These are phyloP conservation scores for Cactoblastis cactorum DNA, from an alignment of 2,888 invertebrate genomes.

Conservation along the genomic window DNA sequence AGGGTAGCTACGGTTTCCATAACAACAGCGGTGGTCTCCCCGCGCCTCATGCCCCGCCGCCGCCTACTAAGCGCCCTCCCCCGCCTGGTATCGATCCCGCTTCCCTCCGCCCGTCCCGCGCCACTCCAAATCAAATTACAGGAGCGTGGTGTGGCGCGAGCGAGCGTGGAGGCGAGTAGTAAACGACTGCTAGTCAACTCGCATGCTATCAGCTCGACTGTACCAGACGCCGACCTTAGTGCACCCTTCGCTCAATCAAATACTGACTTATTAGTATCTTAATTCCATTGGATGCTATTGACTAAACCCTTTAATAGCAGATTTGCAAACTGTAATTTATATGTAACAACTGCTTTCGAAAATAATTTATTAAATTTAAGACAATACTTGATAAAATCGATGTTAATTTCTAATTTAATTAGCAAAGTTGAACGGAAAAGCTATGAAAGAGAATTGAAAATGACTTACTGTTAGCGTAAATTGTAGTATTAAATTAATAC, in stretches of 20 bases:
- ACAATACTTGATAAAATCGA: slow-evolving; percentile 28
- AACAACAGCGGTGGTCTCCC: slow-evolving; percentile 64
- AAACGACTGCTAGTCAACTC: slow-evolving; percentile 18
- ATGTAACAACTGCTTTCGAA: slow-evolving; percentile 37
- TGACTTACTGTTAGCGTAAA: slow-evolving; percentile 6
- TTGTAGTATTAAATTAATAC: slow-evolving; percentile 1
- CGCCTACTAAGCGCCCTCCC: slow-evolving; percentile 30
- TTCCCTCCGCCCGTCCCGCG: slow-evolving; percentile 42
- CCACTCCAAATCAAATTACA: slow-evolving; percentile 78
- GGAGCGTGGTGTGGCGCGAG: slow-evolving; percentile 55
- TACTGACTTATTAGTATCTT: slow-evolving; percentile 75
- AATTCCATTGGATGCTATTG: slow-evolving; percentile 74
- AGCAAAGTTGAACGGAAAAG: slow-evolving; percentile 23
- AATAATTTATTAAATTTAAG: slow-evolving; percentile 36
- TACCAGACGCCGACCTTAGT: slow-evolving; percentile 1
- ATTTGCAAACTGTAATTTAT: slow-evolving; percentile 61
- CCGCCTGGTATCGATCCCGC: slow-evolving; percentile 47
- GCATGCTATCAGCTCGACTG: slow-evolving; percentile 16
- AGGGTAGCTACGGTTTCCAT: slow-evolving; percentile 75
- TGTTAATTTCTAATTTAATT: slow-evolving; percentile 28
- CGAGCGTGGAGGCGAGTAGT: slow-evolving; percentile 24
- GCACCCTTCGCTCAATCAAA: slow-evolving; percentile 59
- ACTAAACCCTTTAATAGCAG: slow-evolving; percentile 56
- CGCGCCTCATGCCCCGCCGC: slow-evolving; percentile 26
- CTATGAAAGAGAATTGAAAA: slow-evolving; percentile 3